These are phyloP conservation scores for Phengaris arion DNA, from an alignment of 2,888 invertebrate genomes.

Conservation along the genomic window DNA sequence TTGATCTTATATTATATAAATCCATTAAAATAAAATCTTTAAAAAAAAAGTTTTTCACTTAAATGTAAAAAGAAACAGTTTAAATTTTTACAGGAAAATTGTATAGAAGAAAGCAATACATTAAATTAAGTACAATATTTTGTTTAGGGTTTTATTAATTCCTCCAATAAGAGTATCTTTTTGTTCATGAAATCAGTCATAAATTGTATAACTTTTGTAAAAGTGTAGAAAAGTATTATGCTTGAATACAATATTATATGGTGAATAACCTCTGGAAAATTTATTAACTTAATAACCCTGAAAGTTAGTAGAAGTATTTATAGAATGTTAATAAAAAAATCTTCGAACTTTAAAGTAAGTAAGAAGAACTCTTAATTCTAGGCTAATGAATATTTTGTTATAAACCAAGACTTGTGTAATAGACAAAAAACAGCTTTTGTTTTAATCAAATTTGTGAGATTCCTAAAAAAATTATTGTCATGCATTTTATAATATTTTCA, in stretches of 20 bases:
- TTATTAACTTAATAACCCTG: no score
- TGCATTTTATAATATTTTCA: no score
- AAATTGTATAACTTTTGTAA: not conserved
- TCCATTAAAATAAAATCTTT: not conserved
- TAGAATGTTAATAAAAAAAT: no score
- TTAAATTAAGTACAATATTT: conserved; percentile 8
- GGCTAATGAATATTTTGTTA: not conserved
- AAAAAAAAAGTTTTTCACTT: not conserved
- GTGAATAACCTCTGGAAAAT: no score
- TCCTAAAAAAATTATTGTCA: not conserved
- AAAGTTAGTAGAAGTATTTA: no score
- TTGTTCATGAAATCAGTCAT: not conserved
- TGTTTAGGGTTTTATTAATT: not conserved
- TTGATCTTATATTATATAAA: not conserved
- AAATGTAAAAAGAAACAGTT: no score
- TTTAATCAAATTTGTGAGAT: not conserved
- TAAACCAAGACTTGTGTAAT: not conserved
- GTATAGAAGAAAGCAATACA: not conserved
- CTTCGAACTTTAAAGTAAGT: no score
- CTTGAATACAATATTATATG: not conserved
- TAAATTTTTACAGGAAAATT: not conserved
- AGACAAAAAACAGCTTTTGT: not conserved
- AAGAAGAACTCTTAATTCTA: not conserved
- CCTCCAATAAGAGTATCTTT: not conserved
- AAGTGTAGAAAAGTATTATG: not conserved